Conservation (phyloP, 1,140 invertebrate species). For the Trachymyrmex septentrionalis region DNA sequence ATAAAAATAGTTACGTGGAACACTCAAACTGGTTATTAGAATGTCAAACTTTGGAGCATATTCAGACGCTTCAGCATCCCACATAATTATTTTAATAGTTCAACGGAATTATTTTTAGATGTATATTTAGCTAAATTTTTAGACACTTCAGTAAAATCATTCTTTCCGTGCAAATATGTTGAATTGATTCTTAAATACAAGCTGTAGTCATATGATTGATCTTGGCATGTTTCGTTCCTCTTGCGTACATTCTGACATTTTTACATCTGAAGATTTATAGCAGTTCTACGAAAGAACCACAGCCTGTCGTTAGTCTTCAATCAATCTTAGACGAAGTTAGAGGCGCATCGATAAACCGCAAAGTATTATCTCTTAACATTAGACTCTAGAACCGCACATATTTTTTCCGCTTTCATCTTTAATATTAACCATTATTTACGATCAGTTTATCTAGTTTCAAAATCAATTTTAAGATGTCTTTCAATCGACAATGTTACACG, state of each 20-base stretch:
- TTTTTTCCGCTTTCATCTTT: neutral
- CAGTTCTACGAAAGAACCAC: neutral
- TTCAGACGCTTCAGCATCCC: too few species aligned
- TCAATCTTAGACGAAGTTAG: neutral
- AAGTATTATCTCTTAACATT: constrained; percentile 13
- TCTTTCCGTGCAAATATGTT: neutral
- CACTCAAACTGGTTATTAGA: too few species aligned
- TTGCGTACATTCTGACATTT: neutral
- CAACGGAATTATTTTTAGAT: too few species aligned
- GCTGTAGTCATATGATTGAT: neutral
- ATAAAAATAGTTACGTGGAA: too few species aligned
- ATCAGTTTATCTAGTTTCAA: neutral
- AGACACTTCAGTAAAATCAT: too few species aligned
- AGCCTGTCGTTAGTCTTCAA: neutral
- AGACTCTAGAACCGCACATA: neutral
- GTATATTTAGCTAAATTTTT: too few species aligned
- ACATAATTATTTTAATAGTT: too few species aligned
- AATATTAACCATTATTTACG: constrained; percentile 6
- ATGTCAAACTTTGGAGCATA: too few species aligned
- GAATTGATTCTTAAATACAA: neutral
- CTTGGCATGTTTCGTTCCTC: neutral
- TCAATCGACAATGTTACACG: neutral
- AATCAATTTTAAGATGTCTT: constrained; percentile 12
- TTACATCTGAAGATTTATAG: neutral
- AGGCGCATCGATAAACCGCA: constrained; percentile 2